Conservation (phyloP, 2,888 invertebrate genomes). For the Orthonevra nobilis region DNA sequence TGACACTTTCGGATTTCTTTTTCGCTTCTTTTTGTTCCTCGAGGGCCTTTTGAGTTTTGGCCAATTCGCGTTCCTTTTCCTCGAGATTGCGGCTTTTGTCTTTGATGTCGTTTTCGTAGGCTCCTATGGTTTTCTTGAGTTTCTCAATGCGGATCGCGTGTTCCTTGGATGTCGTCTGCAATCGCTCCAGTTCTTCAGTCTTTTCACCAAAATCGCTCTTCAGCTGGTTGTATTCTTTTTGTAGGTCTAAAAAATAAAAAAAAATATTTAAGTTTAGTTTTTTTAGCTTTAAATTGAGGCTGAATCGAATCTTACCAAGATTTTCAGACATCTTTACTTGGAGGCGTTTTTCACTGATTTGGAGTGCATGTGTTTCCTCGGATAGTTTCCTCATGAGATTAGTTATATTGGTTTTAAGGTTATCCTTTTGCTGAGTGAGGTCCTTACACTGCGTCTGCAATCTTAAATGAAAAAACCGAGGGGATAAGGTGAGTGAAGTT, state of each 20-base stretch:
- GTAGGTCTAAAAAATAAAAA: slow-evolving; percentile 72
- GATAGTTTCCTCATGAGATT: slow-evolving; percentile 77
- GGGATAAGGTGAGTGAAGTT: too few relatives aligned
- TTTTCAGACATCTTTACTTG: slow-evolving; percentile 76
- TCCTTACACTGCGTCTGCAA: slow-evolving; percentile 77
- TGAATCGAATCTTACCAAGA: slow-evolving; percentile 69
- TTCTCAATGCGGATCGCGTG: slow-evolving; percentile 78
- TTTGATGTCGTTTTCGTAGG: slow-evolving; percentile 76
- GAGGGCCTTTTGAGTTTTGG: slow-evolving; percentile 76
- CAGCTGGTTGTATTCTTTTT: slow-evolving; percentile 74
- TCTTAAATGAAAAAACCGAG: slow-evolving; percentile 63
- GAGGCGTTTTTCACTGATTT: slow-evolving; percentile 76
- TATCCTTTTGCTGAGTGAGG: slow-evolving; percentile 76
- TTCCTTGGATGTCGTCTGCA: slow-evolving; percentile 75
- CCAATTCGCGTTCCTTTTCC: slow-evolving; percentile 76
- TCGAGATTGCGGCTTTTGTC: slow-evolving; percentile 77
- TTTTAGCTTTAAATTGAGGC: too few relatives aligned
- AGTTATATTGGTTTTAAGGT: slow-evolving; percentile 75
- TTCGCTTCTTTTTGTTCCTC: slow-evolving; percentile 78
- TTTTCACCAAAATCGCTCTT: slow-evolving; percentile 73
- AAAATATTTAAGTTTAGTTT: too few relatives aligned
- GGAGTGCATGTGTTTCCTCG: slow-evolving; percentile 75
- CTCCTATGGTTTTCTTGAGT: slow-evolving; percentile 77
- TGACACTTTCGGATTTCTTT: slow-evolving; percentile 77
- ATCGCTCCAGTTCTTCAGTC: slow-evolving; percentile 74